Base-by-base conservation (phyloP, 2,888 invertebrate species). In the Drosophila incognita region DNA sequence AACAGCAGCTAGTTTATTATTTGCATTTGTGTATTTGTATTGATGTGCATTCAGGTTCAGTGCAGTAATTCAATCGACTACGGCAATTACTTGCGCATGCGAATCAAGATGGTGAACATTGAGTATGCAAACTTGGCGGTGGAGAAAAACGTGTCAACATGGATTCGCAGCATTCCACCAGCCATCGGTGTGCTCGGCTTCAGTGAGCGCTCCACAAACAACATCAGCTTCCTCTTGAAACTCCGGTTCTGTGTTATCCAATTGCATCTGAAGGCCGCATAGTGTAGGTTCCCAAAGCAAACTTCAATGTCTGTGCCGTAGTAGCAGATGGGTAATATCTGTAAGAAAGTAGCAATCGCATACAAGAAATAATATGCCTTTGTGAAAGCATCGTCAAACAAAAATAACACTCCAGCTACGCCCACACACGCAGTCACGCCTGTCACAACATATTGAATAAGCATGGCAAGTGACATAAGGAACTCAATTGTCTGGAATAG, bases 281-380 rank as follows among this genome's bases (percentile, higher is more conserved):
- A 82, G 60, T 81, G 87, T 0, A 91, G 62, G 5, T 79, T 69
- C 0, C 79, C 77, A 15, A 92, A 81, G 63, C 71, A 76, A 31
- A 63, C 11, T 24, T 83, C 82, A 24, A 76, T 73, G 21, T 83
- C 76, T 5, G 85, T 91, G 69, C 83, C 90, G 36, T 81, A 92
- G 56, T 87, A 91, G 58, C 91, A 91, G 24, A 69, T 76, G 18
- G 91, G 91, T 62, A 85, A 91, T 18, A 82, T 83, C 64, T 91
- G 59, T 27, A 90, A 38, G 0, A 79, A 69, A 73, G 84, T 74
- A 2, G 72, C 75, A 18, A 83, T 0, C 1, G 63, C 76, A 53
- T 84, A 91, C 4, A 81, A 70, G 18, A 79, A 60, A 46, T 83
- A 79, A n/a, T 91, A 90, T 3, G 76, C 35, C 3, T 71, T 58